A percentile compares a stretch with the other conserved stretches of the same genome.
These are phyloP conservation scores for Pseudomugil tenellus DNA, from an alignment of 2,797 vertebrate species.

Conservation along the genomic window DNA sequence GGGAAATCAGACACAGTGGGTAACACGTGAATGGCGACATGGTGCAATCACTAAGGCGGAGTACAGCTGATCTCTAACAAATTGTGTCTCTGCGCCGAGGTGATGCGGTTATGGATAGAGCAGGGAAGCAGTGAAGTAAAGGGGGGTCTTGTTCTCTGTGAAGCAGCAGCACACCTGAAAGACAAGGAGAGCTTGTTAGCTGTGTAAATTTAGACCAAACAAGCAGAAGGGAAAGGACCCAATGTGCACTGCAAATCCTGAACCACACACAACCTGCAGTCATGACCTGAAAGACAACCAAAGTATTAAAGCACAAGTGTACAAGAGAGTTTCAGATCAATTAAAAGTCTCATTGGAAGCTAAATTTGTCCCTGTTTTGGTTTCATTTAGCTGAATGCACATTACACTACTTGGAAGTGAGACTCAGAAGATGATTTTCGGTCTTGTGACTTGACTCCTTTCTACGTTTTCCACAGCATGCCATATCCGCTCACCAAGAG, in stretches of 20 bases:
- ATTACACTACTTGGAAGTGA: background rate
- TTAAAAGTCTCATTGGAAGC: background rate
- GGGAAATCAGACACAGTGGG: constrained; percentile 20
- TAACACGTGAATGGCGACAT: constrained; percentile 15
- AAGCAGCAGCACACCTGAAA: background rate
- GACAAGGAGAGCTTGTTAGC: constrained; percentile 4
- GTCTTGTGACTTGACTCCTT: background rate
- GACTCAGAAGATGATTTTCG: background rate
- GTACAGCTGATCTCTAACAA: constrained; percentile 4
- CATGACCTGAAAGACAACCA: background rate
- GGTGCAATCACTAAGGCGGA: background rate
- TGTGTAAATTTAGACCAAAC: background rate
- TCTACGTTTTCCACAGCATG: background rate
- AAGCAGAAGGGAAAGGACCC: background rate
- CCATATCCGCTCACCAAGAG: background rate
- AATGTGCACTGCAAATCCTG: background rate
- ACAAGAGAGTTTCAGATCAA: background rate
- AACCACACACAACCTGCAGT: background rate
- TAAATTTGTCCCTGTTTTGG: background rate
- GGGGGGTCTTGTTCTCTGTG: background rate
- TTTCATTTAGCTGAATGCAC: background rate
- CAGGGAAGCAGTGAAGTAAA: background rate
- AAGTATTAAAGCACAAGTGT: background rate
- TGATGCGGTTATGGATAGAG: background rate
- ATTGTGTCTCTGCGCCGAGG: background rate